Evolutionary conservation across 2,113 vertebrate species (phyloP).

Genomic region (Charina bottae): DNA sequence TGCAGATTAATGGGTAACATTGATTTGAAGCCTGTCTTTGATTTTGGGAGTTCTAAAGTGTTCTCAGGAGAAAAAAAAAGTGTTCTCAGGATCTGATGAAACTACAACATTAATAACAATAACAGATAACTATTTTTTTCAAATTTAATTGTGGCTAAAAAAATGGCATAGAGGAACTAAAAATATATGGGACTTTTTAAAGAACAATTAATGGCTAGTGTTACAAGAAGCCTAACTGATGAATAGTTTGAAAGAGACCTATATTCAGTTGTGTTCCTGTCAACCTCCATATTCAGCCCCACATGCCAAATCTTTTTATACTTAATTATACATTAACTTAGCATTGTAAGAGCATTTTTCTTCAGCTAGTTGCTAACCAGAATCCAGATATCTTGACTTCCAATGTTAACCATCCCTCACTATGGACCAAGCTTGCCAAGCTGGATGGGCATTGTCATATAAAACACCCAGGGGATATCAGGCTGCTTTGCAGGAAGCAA

Average conservation of each 20-base stretch:
- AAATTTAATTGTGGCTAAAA: too few relatives aligned
- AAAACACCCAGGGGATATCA: neutral
- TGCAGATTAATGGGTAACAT: neutral
- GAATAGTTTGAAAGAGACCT: neutral
- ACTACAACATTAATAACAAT: too few relatives aligned
- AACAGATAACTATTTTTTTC: too few relatives aligned
- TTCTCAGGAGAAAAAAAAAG: too few relatives aligned
- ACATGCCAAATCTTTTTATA: neutral
- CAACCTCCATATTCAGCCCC: neutral
- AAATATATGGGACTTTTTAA: too few relatives aligned
- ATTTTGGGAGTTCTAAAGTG: neutral
- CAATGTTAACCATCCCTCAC: neutral
- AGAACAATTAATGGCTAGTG: too few relatives aligned
- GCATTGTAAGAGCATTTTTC: neutral
- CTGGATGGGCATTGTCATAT: neutral
- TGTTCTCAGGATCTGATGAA: too few relatives aligned
- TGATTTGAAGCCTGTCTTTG: neutral
- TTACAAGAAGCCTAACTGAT: too few relatives aligned
- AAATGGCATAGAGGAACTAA: too few relatives aligned
- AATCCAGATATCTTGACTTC: neutral
- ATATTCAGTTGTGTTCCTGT: neutral
- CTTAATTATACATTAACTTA: neutral
- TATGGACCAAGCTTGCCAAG: neutral
- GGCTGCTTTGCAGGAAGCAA: neutral
- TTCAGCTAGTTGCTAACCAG: neutral